These are phyloP conservation scores for Nyleta sp. DNA, from an alignment of 2,888 invertebrate species.

Conservation along the genomic window DNA sequence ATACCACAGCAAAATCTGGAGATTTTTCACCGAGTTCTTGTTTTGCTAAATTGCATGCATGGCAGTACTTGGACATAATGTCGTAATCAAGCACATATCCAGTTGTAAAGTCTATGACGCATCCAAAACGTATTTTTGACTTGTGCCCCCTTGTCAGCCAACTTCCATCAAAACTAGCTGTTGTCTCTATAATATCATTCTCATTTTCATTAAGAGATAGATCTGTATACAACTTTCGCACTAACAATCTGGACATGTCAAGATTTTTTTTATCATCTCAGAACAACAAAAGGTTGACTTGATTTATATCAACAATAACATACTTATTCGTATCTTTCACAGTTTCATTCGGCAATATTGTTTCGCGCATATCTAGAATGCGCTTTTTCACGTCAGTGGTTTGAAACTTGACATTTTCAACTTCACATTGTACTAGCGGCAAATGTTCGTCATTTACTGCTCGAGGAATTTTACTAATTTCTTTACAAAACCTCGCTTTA, in stretches of 20 bases:
- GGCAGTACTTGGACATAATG: constrained; percentile 26
- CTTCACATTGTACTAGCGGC: too few species aligned
- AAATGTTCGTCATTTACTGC: too few species aligned
- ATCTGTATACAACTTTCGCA: constrained; percentile 16
- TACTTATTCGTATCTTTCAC: not conserved
- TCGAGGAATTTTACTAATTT: too few species aligned
- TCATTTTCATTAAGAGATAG: not conserved
- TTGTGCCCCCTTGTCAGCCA: constrained; percentile 30
- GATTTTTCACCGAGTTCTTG: constrained; percentile 16
- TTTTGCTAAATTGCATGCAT: constrained; percentile 2
- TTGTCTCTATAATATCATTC: not conserved
- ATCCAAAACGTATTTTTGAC: constrained; percentile 23
- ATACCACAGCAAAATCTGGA: constrained; percentile 12
- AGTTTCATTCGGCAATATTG: too few species aligned
- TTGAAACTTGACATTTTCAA: constrained; percentile 16
- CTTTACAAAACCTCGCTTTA: too few species aligned
- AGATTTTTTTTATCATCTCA: constrained; percentile 12
- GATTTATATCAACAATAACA: constrained; percentile 6
- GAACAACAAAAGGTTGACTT: not conserved
- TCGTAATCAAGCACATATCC: constrained; percentile 25
- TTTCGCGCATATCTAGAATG: constrained; percentile 12
- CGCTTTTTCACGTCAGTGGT: constrained; percentile 13
- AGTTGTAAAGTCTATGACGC: constrained; percentile 16
- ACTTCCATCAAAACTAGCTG: constrained; percentile 22
- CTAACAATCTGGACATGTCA: constrained; percentile 10